Conservation (phyloP, 2,888 invertebrate genomes). For the Pasiphila rectangulata region DNA sequence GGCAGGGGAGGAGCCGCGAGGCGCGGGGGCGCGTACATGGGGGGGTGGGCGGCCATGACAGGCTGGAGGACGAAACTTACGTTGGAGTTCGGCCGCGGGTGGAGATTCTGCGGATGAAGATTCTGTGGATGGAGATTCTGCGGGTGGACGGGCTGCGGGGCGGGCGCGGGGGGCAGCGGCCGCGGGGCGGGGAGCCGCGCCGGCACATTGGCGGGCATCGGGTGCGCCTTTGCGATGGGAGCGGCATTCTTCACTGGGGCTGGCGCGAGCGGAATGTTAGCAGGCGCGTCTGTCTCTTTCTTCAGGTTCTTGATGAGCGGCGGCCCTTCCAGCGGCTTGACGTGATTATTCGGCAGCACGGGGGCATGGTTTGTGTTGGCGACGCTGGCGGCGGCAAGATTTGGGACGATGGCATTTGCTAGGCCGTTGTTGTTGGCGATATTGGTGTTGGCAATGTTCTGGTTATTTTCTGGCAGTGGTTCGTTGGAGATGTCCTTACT, state of each 20-base stretch:
- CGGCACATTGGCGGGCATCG: conserved; percentile 40
- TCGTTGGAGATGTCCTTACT: conserved; percentile 43
- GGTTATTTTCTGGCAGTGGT: conserved; percentile 48
- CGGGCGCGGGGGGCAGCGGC: conserved; percentile 30
- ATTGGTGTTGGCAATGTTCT: conserved; percentile 43
- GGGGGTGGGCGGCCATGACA: conserved; percentile 55
- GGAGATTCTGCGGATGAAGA: conserved; percentile 10
- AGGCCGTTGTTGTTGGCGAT: conserved; percentile 3
- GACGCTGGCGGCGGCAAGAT: conserved; percentile 32
- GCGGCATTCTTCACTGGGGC: conserved; percentile 32
- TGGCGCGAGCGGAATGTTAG: conserved; percentile 32
- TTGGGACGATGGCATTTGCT: not conserved
- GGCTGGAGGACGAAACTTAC: conserved; percentile 74
- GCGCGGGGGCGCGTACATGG: conserved; percentile 50
- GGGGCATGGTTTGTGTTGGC: conserved; percentile 45
- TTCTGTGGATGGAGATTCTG: conserved; percentile 40
- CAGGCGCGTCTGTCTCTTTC: conserved; percentile 27
- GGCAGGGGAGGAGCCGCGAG: conserved; percentile 45
- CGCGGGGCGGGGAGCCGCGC: conserved; percentile 26
- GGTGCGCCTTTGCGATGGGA: conserved; percentile 46
- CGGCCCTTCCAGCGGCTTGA: conserved; percentile 23
- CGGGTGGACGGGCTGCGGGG: conserved; percentile 8
- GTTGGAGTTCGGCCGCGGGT: conserved; percentile 55
- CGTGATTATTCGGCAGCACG: conserved; percentile 24
- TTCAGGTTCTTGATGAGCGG: conserved; percentile 28